These are phyloP conservation scores for Drosophila santomea DNA, from an alignment of 1,140 invertebrate genomes.

Conservation along the genomic window DNA sequence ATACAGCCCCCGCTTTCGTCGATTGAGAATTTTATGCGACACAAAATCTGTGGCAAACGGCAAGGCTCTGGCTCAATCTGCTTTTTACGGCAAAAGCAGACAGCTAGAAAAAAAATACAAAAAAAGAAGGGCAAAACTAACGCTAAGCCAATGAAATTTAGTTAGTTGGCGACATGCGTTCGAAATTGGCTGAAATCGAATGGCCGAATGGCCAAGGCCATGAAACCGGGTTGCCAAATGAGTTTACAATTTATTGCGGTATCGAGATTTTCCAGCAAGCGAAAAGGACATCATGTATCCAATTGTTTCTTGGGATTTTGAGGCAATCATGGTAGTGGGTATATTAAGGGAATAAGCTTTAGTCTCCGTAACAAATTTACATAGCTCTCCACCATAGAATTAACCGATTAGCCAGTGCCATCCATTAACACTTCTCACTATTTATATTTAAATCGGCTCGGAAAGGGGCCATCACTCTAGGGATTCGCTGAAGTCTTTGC, in stretches of 20 bases:
- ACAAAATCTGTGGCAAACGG: slow-evolving; percentile 57
- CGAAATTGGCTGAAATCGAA: slow-evolving; percentile 33
- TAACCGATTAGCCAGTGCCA: slow-evolving; percentile 25
- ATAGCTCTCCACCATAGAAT: background rate
- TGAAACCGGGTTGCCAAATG: slow-evolving; percentile 26
- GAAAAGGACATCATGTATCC: background rate
- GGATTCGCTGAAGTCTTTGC: slow-evolving; percentile 17
- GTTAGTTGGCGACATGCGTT: slow-evolving; percentile 43
- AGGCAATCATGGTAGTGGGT: background rate
- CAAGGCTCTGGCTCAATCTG: slow-evolving; percentile 36
- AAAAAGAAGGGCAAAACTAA: slow-evolving; percentile 45
- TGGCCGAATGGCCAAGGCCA: slow-evolving; percentile 20
- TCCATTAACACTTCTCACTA: slow-evolving; percentile 54
- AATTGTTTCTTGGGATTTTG: background rate
- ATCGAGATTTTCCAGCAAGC: background rate
- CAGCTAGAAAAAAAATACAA: background rate
- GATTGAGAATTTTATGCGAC: slow-evolving; percentile 64
- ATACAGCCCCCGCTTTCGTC: slow-evolving; percentile 31
- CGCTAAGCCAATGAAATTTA: slow-evolving; percentile 62
- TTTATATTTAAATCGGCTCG: slow-evolving; percentile 52
- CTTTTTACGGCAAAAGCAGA: slow-evolving; percentile 52
- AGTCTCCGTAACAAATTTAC: background rate
- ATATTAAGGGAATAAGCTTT: no score
- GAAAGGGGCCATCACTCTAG: background rate
- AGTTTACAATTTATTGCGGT: slow-evolving; percentile 24